A percentile compares a stretch with the other conserved stretches of the same genome.
Conservation (phyloP, 2,888 invertebrate genomes). For the Abscondita cerata region DNA sequence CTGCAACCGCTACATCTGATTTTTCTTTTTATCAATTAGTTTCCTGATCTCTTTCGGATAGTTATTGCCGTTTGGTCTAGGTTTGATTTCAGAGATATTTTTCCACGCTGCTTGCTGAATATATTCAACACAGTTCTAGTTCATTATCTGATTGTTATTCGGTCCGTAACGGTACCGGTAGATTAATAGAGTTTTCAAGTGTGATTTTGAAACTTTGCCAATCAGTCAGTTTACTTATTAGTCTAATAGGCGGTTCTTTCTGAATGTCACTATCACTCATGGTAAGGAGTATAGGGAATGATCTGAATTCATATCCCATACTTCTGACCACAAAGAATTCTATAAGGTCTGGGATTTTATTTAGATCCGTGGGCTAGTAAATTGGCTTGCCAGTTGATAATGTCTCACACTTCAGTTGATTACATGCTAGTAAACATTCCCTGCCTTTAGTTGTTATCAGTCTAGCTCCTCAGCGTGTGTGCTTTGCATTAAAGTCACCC, state of each 20-base stretch:
- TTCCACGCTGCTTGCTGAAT: conserved; percentile 1
- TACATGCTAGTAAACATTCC: too few relatives aligned
- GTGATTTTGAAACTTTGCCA: conserved; percentile 5
- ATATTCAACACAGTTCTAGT: not conserved
- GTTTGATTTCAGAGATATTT: not conserved
- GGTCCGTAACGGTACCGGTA: not conserved
- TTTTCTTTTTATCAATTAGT: not conserved
- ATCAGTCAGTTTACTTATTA: not conserved
- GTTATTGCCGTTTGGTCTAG: not conserved
- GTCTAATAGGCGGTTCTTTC: not conserved
- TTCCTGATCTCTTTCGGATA: not conserved
- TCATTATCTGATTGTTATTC: not conserved
- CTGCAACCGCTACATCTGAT: too few relatives aligned
- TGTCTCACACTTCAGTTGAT: conserved; percentile 7
- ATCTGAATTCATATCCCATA: not conserved
- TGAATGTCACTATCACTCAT: conserved; percentile 2
- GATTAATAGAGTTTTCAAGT: not conserved
- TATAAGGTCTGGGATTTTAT: conserved; percentile 6
- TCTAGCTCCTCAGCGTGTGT: too few relatives aligned
- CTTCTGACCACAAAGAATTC: conserved; percentile 1
- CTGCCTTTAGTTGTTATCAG: too few relatives aligned
- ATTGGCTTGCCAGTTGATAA: not conserved
- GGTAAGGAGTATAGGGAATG: conserved; percentile 3
- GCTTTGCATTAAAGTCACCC: too few relatives aligned
- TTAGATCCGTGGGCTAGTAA: not conserved